Evolutionary conservation across 2,113 vertebrate genomes (phyloP).

Genomic region (Lamprotornis superbus): DNA sequence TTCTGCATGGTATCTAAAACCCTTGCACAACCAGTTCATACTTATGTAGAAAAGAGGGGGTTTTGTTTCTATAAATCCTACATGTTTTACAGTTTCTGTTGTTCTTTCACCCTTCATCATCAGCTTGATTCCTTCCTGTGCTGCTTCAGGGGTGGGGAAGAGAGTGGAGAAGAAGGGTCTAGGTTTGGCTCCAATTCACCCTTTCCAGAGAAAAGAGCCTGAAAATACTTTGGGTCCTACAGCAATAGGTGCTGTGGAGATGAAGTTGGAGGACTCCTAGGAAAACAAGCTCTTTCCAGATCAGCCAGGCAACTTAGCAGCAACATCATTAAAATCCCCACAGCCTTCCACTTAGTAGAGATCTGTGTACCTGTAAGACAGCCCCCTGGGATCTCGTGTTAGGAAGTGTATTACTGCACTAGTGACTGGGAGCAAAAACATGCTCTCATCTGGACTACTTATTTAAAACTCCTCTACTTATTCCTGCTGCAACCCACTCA

Average conservation of each 20-base stretch:
- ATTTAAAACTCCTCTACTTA: neutral
- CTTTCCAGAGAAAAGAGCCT: conserved; percentile 2
- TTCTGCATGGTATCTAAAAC: neutral
- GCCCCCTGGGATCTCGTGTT: neutral
- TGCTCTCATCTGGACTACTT: neutral
- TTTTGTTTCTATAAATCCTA: neutral
- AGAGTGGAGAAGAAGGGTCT: neutral
- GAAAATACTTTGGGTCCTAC: neutral
- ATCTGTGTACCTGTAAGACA: neutral
- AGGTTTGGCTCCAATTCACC: neutral
- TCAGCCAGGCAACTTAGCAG: neutral
- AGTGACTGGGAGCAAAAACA: neutral
- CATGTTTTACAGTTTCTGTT: neutral
- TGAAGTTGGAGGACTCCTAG: neutral
- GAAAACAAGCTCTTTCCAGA: neutral
- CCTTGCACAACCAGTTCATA: neutral
- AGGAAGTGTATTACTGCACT: neutral
- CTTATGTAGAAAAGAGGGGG: neutral
- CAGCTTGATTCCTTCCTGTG: neutral
- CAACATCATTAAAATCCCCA: neutral
- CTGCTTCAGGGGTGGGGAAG: neutral
- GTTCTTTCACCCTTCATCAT: neutral
- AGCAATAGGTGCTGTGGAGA: neutral
- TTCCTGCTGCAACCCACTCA: neutral
- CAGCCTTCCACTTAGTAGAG: neutral